Base-by-base conservation (phyloP, 2,113 vertebrate genomes). In the Corvus hawaiiensis region DNA sequence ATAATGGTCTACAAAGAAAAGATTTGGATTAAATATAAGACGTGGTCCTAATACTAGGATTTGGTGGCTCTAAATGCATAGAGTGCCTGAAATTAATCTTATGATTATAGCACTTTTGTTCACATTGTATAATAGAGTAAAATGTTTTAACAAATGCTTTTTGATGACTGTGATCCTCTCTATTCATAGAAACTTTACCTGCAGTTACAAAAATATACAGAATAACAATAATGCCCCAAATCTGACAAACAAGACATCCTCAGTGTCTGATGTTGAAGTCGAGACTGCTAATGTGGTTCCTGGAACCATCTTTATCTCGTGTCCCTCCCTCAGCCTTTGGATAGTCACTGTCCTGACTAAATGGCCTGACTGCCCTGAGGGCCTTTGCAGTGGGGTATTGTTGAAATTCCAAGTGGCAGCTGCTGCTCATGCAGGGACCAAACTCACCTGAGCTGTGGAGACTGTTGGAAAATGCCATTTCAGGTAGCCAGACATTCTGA, bases 221-320 rank as follows among this genome's bases (percentile, higher is more conserved):
- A 85, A 55, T 46, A 67, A 58, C 11, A 63, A 2, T 41, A 90
- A 93, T 79, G 74, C 13, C 28, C 58, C 21, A 30, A 75, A 64
- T 27, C 8, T 76, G 72, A n/a, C 5, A 15, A 44, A 16, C 48
- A 28, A 28, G 51, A 44, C 27, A 48, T 24, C 27, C 46, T 58
- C 37, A 2, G 59, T 9, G 19, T 20, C 44, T 13, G 39, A 6
- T 35, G n/a, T 6, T 76, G 78, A 58, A 56, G 35, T 66, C 9
- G 22, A 80, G 20, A 16, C 7, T 9, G 52, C 10, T 33, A 10
- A 6, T 28, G n/a, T 84, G n/a, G 11, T 76, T 66, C 26, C 78
- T 1, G 2, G 33, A 44, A 28, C 26, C 11, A 5, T 26, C 18
- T 62, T 54, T 27, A 22, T 22, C 15, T 51, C 3, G 0, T 58